These are phyloP conservation scores for Drosophila percnosoma DNA, from an alignment of 2,888 invertebrate species.

Conservation along the genomic window DNA sequence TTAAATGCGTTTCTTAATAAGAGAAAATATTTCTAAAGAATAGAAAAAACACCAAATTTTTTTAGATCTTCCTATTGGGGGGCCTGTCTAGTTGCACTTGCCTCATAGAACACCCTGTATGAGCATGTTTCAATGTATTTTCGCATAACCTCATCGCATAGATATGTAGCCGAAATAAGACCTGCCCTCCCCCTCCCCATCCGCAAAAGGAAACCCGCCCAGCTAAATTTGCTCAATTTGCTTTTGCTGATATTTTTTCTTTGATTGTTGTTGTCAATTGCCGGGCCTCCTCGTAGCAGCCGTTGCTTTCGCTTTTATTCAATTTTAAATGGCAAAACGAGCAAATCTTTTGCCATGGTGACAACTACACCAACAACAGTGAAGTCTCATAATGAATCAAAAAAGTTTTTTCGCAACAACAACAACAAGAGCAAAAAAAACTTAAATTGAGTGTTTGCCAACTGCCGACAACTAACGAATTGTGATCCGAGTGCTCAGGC, in stretches of 20 bases:
- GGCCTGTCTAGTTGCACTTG: background rate
- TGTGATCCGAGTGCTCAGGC: slow-evolving; percentile 44
- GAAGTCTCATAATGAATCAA: slow-evolving; percentile 41
- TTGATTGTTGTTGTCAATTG: slow-evolving; percentile 65
- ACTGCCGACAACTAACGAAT: slow-evolving; percentile 54
- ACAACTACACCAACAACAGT: slow-evolving; percentile 50
- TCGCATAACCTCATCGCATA: slow-evolving; percentile 19
- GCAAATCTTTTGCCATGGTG: slow-evolving; percentile 70
- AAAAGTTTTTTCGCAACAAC: slow-evolving; percentile 12
- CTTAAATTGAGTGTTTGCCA: slow-evolving; percentile 71
- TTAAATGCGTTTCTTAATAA: background rate
- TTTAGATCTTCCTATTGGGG: background rate
- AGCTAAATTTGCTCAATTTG: slow-evolving; percentile 9
- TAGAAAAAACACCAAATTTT: background rate
- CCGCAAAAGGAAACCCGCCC: slow-evolving; percentile 61
- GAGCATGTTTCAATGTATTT: slow-evolving; percentile 11
- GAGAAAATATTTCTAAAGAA: background rate
- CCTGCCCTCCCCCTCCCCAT: slow-evolving; percentile 28
- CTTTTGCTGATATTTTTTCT: slow-evolving; percentile 30
- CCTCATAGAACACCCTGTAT: slow-evolving; percentile 27
- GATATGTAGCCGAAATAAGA: slow-evolving; percentile 1
- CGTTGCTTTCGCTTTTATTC: slow-evolving; percentile 71
- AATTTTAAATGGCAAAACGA: slow-evolving; percentile 54
- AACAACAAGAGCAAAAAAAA: slow-evolving; percentile 1
- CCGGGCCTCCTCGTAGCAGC: slow-evolving; percentile 63